Evolutionary conservation across 2,113 vertebrate species (phyloP).

Genomic region (Silurus meridionalis): DNA sequence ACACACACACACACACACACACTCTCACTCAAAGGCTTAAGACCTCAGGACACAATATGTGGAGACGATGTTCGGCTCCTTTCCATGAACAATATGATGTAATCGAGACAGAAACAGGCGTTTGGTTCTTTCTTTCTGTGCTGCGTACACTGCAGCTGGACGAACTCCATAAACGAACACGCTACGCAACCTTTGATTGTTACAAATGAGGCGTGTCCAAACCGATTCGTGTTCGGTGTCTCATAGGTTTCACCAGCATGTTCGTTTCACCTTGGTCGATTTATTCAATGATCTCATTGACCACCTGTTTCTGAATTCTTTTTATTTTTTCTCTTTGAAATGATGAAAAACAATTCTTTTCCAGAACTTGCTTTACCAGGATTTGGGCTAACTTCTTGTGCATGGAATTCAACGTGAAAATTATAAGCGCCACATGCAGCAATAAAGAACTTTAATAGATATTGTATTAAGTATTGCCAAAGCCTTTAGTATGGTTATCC

Average conservation of each 20-base stretch:
- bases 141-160: not conserved
- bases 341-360: not conserved
- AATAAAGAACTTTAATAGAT: too few relatives aligned
- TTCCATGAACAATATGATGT: not conserved
- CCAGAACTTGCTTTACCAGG: not conserved
- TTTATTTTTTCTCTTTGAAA: not conserved
- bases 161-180: not conserved
- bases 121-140: not conserved
- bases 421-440: not conserved
- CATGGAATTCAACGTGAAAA: not conserved
- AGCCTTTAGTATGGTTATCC: not conserved
- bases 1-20: too few relatives aligned
- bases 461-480: not conserved
- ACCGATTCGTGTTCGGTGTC: not conserved
- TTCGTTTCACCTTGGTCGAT: too few relatives aligned
- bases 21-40: not conserved
- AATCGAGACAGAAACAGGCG: not conserved
- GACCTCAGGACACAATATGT: not conserved
- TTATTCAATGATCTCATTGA: not conserved
- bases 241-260: not conserved
- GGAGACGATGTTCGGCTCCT: not conserved
- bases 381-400: not conserved
- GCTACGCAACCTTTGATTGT: not conserved
- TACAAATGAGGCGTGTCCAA: not conserved
- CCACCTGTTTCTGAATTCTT: not conserved